Conservation (phyloP, 2,888 invertebrate genomes). For the Macrostomum cliftonense region DNA sequence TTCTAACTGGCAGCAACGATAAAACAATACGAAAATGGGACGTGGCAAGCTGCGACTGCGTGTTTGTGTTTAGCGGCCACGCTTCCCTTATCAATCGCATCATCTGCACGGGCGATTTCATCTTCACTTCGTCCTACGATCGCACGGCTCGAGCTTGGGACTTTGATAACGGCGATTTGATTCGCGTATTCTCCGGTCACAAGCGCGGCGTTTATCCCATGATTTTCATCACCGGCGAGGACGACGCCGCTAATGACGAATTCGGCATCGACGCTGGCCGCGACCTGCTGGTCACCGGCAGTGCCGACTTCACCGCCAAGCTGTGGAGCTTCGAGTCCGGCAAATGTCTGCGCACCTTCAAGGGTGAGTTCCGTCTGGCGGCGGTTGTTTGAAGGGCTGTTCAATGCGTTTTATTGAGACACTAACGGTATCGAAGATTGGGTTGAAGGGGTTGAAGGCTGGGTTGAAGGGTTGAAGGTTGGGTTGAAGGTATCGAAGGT, state of each 20-base stretch:
- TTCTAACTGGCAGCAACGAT: conserved; percentile 41
- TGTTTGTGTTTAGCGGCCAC: conserved; percentile 38
- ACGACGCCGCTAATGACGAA: conserved; percentile 22
- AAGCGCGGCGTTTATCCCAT: conserved; percentile 40
- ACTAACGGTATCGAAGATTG: too few relatives aligned
- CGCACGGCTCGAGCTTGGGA: conserved; percentile 38
- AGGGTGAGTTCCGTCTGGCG: conserved; percentile 9
- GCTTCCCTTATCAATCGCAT: conserved; percentile 38
- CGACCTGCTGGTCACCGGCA: conserved; percentile 34
- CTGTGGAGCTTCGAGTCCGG: conserved; percentile 37
- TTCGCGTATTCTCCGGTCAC: conserved; percentile 38
- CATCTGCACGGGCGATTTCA: conserved; percentile 38
- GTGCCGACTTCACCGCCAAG: conserved; percentile 34
- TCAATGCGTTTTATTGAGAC: too few relatives aligned
- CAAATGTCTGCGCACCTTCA: conserved; percentile 27
- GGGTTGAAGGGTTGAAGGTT: too few relatives aligned
- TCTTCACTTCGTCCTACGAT: conserved; percentile 35
- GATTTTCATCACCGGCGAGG: conserved; percentile 39
- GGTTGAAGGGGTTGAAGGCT: too few relatives aligned
- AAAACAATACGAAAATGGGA: conserved; percentile 41
- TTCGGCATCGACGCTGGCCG: conserved; percentile 20
- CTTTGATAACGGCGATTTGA: conserved; percentile 37
- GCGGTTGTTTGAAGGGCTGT: too few relatives aligned
- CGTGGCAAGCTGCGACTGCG: conserved; percentile 39
- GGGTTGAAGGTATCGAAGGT: too few relatives aligned